These are phyloP conservation scores for Heliconius ethilla DNA, from an alignment of 2,888 invertebrate species.

Conservation along the genomic window DNA sequence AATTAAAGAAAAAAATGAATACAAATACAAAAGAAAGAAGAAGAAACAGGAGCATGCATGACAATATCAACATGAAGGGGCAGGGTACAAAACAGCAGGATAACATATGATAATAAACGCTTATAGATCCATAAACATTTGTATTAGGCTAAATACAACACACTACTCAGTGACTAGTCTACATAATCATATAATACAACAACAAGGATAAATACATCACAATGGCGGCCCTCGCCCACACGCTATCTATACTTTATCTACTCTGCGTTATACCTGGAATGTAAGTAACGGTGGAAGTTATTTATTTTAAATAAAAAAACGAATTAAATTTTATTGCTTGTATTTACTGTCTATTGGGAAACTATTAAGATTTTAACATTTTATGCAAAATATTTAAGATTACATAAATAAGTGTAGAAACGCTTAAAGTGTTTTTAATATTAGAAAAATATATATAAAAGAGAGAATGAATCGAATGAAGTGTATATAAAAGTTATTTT, in stretches of 20 bases:
- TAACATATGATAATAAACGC: slow-evolving; percentile 68
- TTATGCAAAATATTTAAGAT: not conserved
- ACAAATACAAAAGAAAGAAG: too few relatives aligned
- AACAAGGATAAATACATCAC: slow-evolving; percentile 76
- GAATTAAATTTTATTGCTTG: not conserved
- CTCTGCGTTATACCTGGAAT: slow-evolving; percentile 17
- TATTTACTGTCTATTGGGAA: not conserved
- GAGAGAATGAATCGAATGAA: too few relatives aligned
- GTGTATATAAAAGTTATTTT: too few relatives aligned
- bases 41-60: not conserved
- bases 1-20: not conserved
- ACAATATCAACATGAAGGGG: slow-evolving; percentile 56
- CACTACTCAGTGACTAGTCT: slow-evolving; percentile 81
- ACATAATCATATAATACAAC: slow-evolving; percentile 65
- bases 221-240: slow-evolving; percentile 46
- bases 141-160: slow-evolving; percentile 77
- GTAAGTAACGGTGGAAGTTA: not conserved
- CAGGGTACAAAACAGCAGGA: slow-evolving; percentile 58
- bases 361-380: not conserved
- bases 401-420: not conserved
- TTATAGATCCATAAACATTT: slow-evolving; percentile 76
- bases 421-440: too few relatives aligned
- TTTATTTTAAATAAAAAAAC: not conserved
- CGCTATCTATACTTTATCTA: slow-evolving; percentile 15
- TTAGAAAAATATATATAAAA: too few relatives aligned